Percentiles rank a stretch among this genome's conserved stretches.
These are phyloP conservation scores for Drosophila setifemur DNA, from an alignment of 1,140 invertebrate genomes.

Conservation along the genomic window DNA sequence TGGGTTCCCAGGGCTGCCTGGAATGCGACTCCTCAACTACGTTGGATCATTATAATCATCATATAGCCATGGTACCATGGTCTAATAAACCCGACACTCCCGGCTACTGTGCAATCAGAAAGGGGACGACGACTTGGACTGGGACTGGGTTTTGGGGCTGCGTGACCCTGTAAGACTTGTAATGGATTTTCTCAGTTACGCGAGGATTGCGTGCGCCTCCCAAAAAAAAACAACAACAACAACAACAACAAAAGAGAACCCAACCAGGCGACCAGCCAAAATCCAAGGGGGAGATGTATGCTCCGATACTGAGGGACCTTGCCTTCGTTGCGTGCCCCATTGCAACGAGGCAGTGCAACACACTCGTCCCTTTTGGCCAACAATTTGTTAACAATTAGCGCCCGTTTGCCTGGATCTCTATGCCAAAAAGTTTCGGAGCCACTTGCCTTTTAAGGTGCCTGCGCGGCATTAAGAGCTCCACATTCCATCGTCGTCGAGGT, in stretches of 20 bases:
- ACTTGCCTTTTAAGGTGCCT: constrained; percentile 63
- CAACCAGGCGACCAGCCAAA: too few species aligned
- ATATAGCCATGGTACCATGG: not conserved
- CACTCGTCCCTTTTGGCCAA: constrained; percentile 32
- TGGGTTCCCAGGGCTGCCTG: not conserved
- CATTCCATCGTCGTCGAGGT: constrained; percentile 42
- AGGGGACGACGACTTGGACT: not conserved
- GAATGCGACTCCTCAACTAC: not conserved
- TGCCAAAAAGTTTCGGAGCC: constrained; percentile 50
- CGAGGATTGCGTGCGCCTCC: constrained; percentile 57
- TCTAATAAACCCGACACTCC: constrained; percentile 24
- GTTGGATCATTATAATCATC: constrained; percentile 14
- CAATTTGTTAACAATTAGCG: constrained; percentile 80
- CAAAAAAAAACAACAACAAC: constrained; percentile 5
- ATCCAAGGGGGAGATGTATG: not conserved
- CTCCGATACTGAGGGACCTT: constrained; percentile 12
- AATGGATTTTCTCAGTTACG: constrained; percentile 70
- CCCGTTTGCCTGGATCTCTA: constrained; percentile 34
- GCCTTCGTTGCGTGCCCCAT: constrained; percentile 51
- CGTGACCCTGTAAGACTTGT: constrained; percentile 37
- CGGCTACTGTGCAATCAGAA: constrained; percentile 24
- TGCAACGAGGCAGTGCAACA: constrained; percentile 8
- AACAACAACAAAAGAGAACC: not conserved
- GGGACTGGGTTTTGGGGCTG: constrained; percentile 5
- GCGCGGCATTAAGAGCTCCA: constrained; percentile 46